Conservation (phyloP, 2,797 vertebrate species). For the Gymnocypris eckloni region DNA sequence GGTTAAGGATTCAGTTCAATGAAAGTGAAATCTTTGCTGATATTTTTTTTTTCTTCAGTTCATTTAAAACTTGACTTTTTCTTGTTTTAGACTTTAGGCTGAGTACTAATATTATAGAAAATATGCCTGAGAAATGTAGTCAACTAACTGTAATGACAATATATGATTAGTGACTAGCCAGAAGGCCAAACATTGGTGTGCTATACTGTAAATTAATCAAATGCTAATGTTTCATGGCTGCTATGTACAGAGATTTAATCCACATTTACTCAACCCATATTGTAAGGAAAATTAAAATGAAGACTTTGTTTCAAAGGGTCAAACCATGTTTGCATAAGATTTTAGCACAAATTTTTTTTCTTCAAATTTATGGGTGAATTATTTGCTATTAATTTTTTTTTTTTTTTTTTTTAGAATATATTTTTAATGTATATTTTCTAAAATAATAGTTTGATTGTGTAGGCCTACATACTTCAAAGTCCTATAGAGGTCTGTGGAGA, state of each 20-base stretch:
- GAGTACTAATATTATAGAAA: conserved; percentile 11
- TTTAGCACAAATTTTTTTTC: background rate
- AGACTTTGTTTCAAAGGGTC: background rate
- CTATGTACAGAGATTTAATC: background rate
- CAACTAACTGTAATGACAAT: conserved; percentile 18
- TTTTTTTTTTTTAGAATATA: background rate
- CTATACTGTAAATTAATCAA: conserved; percentile 48
- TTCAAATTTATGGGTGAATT: background rate
- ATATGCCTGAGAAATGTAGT: conserved; percentile 4
- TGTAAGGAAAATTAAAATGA: background rate
- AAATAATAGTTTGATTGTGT: background rate
- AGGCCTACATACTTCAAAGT: background rate
- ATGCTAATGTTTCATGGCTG: conserved; percentile 1
- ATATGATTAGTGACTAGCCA: conserved; percentile 16
- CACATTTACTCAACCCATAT: background rate
- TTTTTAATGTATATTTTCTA: background rate
- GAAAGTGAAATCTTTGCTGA: background rate
- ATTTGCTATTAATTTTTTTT: background rate
- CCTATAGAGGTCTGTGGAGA: background rate
- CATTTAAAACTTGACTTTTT: background rate
- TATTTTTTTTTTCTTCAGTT: background rate
- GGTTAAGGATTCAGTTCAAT: background rate
- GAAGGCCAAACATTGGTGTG: conserved; percentile 39
- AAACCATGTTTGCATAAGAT: background rate
- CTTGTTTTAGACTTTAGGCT: conserved; percentile 5